phyloP scores from a whole-genome alignment of 2,797 vertebrate genomes.

The Hydrolagus colliei region DNA sequence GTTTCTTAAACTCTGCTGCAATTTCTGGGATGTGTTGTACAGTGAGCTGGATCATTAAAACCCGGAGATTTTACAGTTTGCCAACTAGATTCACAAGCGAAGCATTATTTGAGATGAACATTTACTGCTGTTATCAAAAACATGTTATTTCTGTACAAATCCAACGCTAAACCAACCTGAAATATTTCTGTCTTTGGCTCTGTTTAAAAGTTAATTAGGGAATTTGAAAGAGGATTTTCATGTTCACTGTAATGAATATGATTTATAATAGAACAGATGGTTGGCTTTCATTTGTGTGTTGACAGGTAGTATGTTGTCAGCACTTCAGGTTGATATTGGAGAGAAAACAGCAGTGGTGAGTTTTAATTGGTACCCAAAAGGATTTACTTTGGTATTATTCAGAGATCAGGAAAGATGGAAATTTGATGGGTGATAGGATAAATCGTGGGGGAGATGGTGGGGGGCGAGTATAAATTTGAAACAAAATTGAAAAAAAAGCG shows the following conservation, averaged over 20 bases:
- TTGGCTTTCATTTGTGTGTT: conserved; percentile 77
- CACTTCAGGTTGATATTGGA: conserved; percentile 77
- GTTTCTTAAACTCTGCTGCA: background rate
- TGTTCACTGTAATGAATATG: conserved; percentile 68
- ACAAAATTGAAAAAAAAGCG: no score
- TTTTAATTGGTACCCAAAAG: conserved; percentile 91
- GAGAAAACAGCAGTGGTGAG: conserved; percentile 81
- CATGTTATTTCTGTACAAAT: background rate
- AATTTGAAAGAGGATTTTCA: conserved; percentile 56
- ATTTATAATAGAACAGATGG: conserved; percentile 83
- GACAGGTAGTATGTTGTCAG: conserved; percentile 86
- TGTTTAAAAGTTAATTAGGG: conserved; percentile 57
- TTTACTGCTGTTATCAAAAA: background rate
- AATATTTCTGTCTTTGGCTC: conserved; percentile 40
- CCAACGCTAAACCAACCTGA: conserved; percentile 1
- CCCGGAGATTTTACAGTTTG: background rate
- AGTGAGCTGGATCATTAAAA: background rate
- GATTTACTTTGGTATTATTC: conserved; percentile 55
- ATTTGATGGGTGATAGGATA: background rate
- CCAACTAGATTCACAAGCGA: background rate
- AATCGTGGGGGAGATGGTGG: background rate
- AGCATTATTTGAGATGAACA: conserved; percentile 7
- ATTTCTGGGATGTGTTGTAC: background rate
- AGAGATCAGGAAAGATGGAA: conserved; percentile 6
- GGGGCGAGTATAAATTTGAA: background rate